Conservation (phyloP, 2,888 invertebrate species). For the Zygothrica quintamaculata region DNA sequence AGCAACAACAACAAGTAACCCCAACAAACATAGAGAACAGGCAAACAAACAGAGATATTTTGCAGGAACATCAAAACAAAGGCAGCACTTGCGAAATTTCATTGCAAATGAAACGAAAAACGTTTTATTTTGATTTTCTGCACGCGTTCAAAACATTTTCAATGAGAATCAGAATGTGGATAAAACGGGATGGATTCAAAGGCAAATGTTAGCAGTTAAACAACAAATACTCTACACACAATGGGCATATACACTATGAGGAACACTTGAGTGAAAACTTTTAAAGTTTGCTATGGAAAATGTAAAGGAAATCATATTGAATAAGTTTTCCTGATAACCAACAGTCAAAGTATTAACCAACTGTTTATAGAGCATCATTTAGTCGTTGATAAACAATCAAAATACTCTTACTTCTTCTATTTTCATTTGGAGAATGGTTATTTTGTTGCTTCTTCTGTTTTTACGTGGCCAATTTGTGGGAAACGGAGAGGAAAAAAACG, state of each 20-base stretch:
- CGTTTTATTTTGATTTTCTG: constrained; percentile 78
- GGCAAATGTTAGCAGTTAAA: constrained; percentile 54
- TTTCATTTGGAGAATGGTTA: constrained; percentile 47
- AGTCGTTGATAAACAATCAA: neutral
- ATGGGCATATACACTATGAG: neutral
- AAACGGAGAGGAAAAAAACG: constrained; percentile 4
- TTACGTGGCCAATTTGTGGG: constrained; percentile 61
- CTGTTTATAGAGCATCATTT: neutral
- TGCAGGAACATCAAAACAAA: constrained; percentile 50
- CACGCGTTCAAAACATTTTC: constrained; percentile 61
- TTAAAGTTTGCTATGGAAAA: too few relatives aligned
- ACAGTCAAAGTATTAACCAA: neutral
- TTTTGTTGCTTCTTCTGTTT: constrained; percentile 16
- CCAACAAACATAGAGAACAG: constrained; percentile 25
- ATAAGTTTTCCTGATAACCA: too few relatives aligned
- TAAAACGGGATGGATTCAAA: constrained; percentile 48
- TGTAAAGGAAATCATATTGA: too few relatives aligned
- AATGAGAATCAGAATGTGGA: constrained; percentile 6
- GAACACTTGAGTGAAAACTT: too few relatives aligned
- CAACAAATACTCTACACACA: constrained; percentile 11
- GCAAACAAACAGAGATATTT: constrained; percentile 3
- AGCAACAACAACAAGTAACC: too few relatives aligned
- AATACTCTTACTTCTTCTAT: constrained; percentile 34
- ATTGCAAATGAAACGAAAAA: constrained; percentile 79
- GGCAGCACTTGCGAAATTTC: constrained; percentile 72